These are phyloP conservation scores for Potamarius usumacintae DNA, from an alignment of 2,113 vertebrate species.

Conservation along the genomic window DNA sequence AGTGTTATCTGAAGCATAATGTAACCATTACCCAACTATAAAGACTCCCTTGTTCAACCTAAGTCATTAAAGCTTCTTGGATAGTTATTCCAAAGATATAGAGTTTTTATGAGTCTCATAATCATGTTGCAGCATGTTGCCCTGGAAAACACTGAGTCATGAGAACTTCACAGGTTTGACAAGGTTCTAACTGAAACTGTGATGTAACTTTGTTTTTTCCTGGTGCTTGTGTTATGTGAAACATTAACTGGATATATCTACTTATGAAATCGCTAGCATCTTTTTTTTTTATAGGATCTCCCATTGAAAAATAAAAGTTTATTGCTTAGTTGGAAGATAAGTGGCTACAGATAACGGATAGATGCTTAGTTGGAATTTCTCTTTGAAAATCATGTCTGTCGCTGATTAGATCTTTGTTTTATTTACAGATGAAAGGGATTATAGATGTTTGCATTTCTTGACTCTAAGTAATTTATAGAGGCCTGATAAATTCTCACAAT, in stretches of 20 bases:
- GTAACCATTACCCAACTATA: neutral
- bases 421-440: neutral
- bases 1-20: neutral
- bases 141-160: neutral
- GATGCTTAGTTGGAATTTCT: neutral
- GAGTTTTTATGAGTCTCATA: neutral
- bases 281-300: no score
- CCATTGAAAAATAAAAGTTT: neutral
- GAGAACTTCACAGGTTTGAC: neutral
- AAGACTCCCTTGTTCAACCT: neutral
- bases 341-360: no score
- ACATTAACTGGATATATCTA: neutral
- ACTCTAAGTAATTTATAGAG: neutral
- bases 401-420: neutral
- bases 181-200: slow-evolving; percentile 2
- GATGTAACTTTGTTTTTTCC: neutral
- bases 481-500: neutral
- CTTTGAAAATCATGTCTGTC: neutral
- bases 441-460: neutral
- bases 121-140: neutral
- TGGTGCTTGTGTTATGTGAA: neutral
- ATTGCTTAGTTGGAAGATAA: neutral
- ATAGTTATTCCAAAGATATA: neutral
- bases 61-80: neutral
- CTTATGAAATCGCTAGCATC: neutral